Base-by-base conservation (phyloP, 2,113 vertebrate species). In the Mugil cephalus region DNA sequence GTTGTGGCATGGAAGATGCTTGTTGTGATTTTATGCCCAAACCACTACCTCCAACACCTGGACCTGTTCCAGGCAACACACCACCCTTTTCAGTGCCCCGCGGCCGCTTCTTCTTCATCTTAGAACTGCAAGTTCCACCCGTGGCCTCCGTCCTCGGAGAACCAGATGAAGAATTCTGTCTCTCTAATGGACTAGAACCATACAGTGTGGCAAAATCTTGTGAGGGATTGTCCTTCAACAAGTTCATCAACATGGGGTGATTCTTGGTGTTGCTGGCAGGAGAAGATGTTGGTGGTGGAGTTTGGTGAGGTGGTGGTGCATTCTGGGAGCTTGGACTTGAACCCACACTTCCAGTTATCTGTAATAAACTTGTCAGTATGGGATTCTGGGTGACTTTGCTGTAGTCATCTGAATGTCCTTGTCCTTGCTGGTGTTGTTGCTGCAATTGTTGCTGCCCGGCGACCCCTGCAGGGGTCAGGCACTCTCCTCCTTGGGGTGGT, bases 231-330 rank as follows among this genome's bases (percentile, higher is more conserved):
- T 99, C 98, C 87, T 99, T 99, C 77, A 99, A 94, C 70, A 99
- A 92, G 89, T 99, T 99, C 98, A 99, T 99, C 82, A 99, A 93
- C 98, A 99, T 99, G 84, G 98, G 97, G 90, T 99, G 98, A 89
- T 98, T 99, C 93, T 99, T 99, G 87, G 98, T 99, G 93, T 98
- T 99, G 94, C 96, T 95, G 72, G 98, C 98, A 65, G 98, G 97
- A 48, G 98, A 99, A 50, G 98, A 98, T 59, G 97, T 97, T 50
- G 96, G 94, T 24, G 98, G 97, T 60, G 98, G 96, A 30, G 97
- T 99, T 87, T 98, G 97, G 80, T 97, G 96, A 61, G 94, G 94
- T 17, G 82, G 87, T 84, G 96, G 89, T 61, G 87, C 87, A 87
- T 92, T 93, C 69, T 96, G 97, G 61, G 97, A 96, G 81, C 95